Conservation (phyloP, 1,140 invertebrate species). For the Ceratosolen fusciceps region DNA sequence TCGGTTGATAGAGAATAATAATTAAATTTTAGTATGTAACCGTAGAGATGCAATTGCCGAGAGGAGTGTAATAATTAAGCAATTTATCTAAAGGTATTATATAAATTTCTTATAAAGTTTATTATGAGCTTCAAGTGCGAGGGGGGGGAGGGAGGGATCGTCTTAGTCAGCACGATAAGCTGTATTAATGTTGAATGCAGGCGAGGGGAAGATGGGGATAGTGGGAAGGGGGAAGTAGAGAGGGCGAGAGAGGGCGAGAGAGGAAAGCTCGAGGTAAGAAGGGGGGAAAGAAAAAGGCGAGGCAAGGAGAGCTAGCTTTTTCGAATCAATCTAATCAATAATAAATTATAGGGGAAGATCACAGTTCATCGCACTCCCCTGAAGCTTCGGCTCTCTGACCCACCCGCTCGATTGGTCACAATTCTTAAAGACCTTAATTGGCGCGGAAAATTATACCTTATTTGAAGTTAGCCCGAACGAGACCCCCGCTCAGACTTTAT, state of each 20-base stretch:
- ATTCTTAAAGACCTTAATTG: conserved; percentile 74
- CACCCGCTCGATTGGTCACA: conserved; percentile 71
- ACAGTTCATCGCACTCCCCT: conserved; percentile 65
- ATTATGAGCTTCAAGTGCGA: conserved; percentile 5
- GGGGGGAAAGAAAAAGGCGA: conserved; percentile 11
- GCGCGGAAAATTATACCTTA: conserved; percentile 73
- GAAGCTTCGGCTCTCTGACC: conserved; percentile 53
- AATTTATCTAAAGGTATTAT: too few relatives aligned
- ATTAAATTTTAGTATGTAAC: too few relatives aligned
- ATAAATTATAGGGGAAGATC: conserved; percentile 70
- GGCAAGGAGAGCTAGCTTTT: conserved; percentile 24
- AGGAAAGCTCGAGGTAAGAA: conserved; percentile 16
- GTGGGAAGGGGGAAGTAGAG: conserved; percentile 3
- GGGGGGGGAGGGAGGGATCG: too few relatives aligned
- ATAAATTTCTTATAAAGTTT: neutral
- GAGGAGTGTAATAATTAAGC: too few relatives aligned
- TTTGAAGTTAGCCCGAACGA: conserved; percentile 52
- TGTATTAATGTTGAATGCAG: conserved; percentile 7
- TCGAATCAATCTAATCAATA: conserved; percentile 72
- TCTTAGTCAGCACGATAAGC: conserved; percentile 37
- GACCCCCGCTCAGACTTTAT: conserved; percentile 33
- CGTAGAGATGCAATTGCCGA: too few relatives aligned
- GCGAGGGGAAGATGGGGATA: neutral
- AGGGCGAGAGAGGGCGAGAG: neutral
- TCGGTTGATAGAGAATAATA: too few relatives aligned